A percentile compares a stretch with the other conserved stretches of the same genome.
These are phyloP conservation scores for Phoebastria nigripes DNA, from an alignment of 2,797 vertebrate genomes.

Conservation along the genomic window DNA sequence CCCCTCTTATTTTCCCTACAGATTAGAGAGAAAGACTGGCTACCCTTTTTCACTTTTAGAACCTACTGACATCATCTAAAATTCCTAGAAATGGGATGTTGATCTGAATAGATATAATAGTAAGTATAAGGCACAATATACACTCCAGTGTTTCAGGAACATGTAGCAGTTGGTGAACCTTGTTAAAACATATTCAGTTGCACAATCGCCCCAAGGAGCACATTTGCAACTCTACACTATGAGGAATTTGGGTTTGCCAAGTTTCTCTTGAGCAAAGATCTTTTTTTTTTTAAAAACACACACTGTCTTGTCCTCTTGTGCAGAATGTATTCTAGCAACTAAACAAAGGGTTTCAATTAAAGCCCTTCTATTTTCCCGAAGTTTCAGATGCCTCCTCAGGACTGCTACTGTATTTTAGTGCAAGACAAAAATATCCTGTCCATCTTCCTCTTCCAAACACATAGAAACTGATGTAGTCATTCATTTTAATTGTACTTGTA, in stretches of 20 bases:
- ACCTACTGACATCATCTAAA: neutral
- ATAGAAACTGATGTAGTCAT: neutral
- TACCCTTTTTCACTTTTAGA: neutral
- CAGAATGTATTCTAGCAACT: neutral
- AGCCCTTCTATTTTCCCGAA: neutral
- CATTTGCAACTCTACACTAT: neutral
- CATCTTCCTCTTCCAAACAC: neutral
- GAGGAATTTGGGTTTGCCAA: neutral
- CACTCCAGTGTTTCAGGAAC: neutral
- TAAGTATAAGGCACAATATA: neutral
- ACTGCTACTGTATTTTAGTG: neutral
- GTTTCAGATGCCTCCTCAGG: neutral
- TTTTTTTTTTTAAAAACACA: neutral
- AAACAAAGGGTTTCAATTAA: neutral
- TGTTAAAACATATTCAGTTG: neutral
- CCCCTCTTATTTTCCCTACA: neutral
- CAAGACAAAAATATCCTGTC: neutral
- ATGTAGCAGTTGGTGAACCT: neutral
- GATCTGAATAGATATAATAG: neutral
- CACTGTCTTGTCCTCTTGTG: neutral
- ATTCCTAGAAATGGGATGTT: neutral
- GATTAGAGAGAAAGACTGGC: neutral
- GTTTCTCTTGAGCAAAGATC: neutral
- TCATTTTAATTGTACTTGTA: neutral
- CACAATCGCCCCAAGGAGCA: neutral